Percentiles rank a stretch among this genome's conserved stretches.
Conservation (phyloP, 2,888 invertebrate species). For the Eilema caniola region DNA sequence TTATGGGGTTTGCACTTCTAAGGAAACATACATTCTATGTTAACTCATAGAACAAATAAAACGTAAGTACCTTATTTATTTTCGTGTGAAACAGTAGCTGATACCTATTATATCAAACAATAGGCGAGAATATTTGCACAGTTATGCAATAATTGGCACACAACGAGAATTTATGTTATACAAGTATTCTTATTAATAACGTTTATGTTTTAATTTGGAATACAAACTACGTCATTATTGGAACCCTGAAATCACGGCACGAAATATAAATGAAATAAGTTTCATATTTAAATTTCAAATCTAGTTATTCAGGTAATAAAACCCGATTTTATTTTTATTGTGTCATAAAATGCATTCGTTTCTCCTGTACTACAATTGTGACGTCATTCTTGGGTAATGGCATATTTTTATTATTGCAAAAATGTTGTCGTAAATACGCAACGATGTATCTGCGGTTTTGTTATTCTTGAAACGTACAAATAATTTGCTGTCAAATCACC, state of each 20-base stretch:
- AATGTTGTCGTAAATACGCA: conserved; percentile 23
- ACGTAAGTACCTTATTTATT: too few species aligned
- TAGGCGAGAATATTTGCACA: too few species aligned
- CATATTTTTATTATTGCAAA: conserved; percentile 44
- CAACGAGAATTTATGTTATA: not conserved
- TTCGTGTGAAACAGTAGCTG: too few species aligned
- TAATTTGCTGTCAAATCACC: too few species aligned
- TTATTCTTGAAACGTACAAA: not conserved
- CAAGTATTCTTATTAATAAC: not conserved
- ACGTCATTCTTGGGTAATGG: conserved; percentile 46
- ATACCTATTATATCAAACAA: too few species aligned
- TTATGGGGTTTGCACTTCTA: too few species aligned
- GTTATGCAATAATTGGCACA: not conserved
- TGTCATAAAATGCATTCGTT: conserved; percentile 45
- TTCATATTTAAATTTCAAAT: conserved; percentile 38
- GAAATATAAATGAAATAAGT: conserved; percentile 18
- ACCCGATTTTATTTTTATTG: conserved; percentile 49
- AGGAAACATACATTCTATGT: too few species aligned
- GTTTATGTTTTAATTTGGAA: conserved; percentile 12
- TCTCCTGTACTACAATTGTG: conserved; percentile 38
- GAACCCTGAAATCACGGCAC: not conserved
- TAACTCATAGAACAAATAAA: too few species aligned
- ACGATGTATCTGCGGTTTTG: conserved; percentile 9
- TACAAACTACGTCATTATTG: conserved; percentile 16
- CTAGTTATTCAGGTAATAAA: conserved; percentile 44